These are phyloP conservation scores for Chelonus formosanus DNA, from an alignment of 2,888 invertebrate genomes.

Conservation along the genomic window DNA sequence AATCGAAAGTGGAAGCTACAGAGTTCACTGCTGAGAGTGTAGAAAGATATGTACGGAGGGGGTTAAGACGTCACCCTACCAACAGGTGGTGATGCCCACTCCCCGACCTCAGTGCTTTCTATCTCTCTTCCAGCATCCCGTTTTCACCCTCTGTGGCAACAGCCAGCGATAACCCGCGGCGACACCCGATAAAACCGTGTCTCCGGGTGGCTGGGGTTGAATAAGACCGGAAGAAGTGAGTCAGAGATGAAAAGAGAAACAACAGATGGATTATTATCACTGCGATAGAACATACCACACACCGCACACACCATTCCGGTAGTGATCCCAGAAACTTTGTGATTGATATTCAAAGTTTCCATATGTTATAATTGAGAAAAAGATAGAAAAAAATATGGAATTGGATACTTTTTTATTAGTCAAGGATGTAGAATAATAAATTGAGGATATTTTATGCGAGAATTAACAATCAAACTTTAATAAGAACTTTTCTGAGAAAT, in stretches of 20 bases:
- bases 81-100: constrained; percentile 64
- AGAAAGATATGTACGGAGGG: constrained; percentile 41
- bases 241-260: constrained; percentile 53
- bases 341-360: too few relatives aligned
- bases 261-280: constrained; percentile 58
- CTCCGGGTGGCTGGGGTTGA: constrained; percentile 46
- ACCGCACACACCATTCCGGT: constrained; percentile 3
- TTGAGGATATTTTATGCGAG: background rate
- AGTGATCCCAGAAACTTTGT: too few relatives aligned
- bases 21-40: background rate
- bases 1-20: constrained; percentile 39
- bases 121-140: constrained; percentile 40
- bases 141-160: constrained; percentile 57
- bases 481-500: constrained; percentile 3
- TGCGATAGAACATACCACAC: constrained; percentile 47
- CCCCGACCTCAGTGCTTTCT: constrained; percentile 43
- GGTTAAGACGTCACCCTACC: constrained; percentile 63
- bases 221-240: constrained; percentile 48
- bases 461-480: background rate
- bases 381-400: background rate
- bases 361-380: too few relatives aligned
- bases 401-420: background rate
- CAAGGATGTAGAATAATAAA: background rate
- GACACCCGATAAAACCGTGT: constrained; percentile 64
- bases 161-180: constrained; percentile 64